Conservation (phyloP, 2,888 invertebrate genomes). For the Dusona sp. region DNA sequence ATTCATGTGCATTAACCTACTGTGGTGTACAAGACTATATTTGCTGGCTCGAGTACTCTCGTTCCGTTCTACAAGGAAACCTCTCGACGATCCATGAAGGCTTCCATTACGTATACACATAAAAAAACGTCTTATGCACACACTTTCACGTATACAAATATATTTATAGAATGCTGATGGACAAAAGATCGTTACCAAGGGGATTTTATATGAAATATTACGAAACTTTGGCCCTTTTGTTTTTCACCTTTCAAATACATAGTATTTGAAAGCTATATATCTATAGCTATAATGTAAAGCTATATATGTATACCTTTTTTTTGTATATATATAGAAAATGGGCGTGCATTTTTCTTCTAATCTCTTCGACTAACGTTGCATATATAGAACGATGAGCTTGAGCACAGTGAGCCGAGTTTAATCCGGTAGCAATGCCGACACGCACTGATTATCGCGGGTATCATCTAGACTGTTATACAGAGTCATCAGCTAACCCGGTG, state of each 20-base stretch:
- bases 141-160: background rate
- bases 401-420: conserved; percentile 60
- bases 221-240: conserved; percentile 10
- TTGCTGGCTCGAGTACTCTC: conserved; percentile 46
- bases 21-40: conserved; percentile 17
- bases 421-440: conserved; percentile 74
- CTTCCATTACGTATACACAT: conserved; percentile 44
- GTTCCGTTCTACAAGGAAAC: conserved; percentile 70
- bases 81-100: conserved; percentile 67
- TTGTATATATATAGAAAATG: conserved; percentile 13
- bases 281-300: too few relatives aligned
- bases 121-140: conserved; percentile 4
- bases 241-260: background rate
- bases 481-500: background rate
- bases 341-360: conserved; percentile 44
- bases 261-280: too few relatives aligned
- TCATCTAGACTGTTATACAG: conserved; percentile 44
- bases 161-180: background rate
- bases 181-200: background rate
- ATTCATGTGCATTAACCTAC: conserved; percentile 51
- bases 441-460: conserved; percentile 74
- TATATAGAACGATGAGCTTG: conserved; percentile 39
- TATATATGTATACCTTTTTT: too few relatives aligned
- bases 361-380: conserved; percentile 22
- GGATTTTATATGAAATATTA: background rate